Evolutionary conservation across 2,797 vertebrate genomes (phyloP).

Genomic region (Enteromius argenteus): DNA sequence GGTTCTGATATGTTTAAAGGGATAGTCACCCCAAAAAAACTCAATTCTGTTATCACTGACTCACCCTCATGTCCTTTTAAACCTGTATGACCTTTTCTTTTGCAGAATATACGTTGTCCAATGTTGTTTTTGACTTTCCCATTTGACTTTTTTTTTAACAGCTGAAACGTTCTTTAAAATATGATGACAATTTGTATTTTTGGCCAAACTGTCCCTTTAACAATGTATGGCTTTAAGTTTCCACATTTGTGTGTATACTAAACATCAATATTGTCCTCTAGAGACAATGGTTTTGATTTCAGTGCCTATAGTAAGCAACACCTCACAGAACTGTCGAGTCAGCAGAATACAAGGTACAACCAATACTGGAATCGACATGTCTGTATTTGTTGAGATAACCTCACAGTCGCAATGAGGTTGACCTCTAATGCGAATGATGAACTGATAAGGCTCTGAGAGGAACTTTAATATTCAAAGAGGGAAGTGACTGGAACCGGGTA

Average conservation of each 20-base stretch:
- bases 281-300: constrained; percentile 29
- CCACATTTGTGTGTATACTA: neutral
- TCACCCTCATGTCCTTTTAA: neutral
- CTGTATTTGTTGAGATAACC: constrained; percentile 27
- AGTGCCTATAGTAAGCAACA: constrained; percentile 17
- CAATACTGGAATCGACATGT: constrained; percentile 3
- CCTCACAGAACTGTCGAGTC: constrained; percentile 18
- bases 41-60: neutral
- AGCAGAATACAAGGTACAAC: constrained; percentile 28
- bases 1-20: constrained; percentile 4
- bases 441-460: constrained; percentile 67
- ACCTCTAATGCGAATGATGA: constrained; percentile 13
- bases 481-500: constrained; percentile 79
- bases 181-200: neutral
- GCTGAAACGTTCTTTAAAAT: neutral
- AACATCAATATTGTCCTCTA: constrained; percentile 20
- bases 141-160: neutral
- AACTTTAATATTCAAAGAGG: constrained; percentile 78
- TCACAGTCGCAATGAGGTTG: neutral
- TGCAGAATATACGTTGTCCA: neutral
- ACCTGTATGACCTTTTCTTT: neutral
- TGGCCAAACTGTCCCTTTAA: neutral
- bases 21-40: neutral
- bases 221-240: neutral
- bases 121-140: neutral